phyloP scores from a whole-genome alignment of 1,140 invertebrate species.

The Zaprionus davidi region DNA sequence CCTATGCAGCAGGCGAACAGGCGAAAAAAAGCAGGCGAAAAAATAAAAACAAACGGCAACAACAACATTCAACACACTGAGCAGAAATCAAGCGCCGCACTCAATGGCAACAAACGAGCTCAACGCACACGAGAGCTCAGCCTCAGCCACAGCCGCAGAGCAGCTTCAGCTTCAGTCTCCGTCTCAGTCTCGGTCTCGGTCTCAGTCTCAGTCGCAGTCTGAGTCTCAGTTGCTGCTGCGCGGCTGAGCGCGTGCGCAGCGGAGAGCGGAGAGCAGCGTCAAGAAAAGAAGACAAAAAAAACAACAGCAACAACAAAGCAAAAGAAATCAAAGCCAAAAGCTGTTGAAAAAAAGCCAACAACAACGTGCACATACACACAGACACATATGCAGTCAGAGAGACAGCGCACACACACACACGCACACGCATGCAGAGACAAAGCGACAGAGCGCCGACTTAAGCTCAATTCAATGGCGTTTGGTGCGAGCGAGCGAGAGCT shows the following conservation, averaged over 20 bases:
- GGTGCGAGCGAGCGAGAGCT: slow-evolving; percentile 67
- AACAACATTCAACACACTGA: slow-evolving; percentile 34
- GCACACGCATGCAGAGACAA: slow-evolving; percentile 27
- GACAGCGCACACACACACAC: slow-evolving; percentile 23
- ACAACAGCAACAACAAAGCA: slow-evolving; percentile 46
- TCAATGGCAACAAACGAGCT: slow-evolving; percentile 53
- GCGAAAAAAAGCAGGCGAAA: slow-evolving; percentile 24
- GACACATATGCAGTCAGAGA: slow-evolving; percentile 20
- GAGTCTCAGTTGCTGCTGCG: slow-evolving; percentile 39
- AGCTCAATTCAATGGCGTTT: slow-evolving; percentile 78
- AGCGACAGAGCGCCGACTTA: slow-evolving; percentile 54
- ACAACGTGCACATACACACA: slow-evolving; percentile 31
- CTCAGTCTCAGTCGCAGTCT: slow-evolving; percentile 13
- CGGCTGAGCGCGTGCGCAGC: slow-evolving; percentile 51
- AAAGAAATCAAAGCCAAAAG: slow-evolving; percentile 81
- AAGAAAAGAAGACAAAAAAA: slow-evolving; percentile 41
- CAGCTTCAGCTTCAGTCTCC: slow-evolving; percentile 12
- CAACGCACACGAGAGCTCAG: slow-evolving; percentile 19
- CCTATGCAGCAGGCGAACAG: slow-evolving; percentile 55
- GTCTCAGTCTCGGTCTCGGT: neutral
- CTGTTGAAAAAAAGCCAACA: slow-evolving; percentile 53
- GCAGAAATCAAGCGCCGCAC: slow-evolving; percentile 59
- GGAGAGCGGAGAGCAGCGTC: slow-evolving; percentile 40
- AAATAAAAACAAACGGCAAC: slow-evolving; percentile 35
- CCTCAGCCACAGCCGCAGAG: neutral